phyloP scores from a whole-genome alignment of 2,113 vertebrate species.

The Balaeniceps rex region DNA sequence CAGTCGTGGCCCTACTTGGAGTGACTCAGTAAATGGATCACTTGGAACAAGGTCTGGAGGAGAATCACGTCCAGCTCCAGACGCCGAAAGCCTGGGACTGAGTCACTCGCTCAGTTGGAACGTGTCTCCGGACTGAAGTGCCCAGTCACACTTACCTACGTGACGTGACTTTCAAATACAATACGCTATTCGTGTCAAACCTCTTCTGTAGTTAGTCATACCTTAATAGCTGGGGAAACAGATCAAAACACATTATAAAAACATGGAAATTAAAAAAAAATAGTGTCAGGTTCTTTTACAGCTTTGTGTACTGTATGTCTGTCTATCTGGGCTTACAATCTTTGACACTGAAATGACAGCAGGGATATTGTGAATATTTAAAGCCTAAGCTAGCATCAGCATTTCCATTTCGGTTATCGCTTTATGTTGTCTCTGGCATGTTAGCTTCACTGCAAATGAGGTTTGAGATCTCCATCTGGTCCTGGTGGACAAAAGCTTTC shows the following conservation, averaged over 20 bases:
- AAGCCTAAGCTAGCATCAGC: not conserved
- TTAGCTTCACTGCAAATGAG: not conserved
- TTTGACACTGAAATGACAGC: not conserved
- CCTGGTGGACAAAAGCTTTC: constrained; percentile 9
- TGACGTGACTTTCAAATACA: not conserved
- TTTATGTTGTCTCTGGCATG: not conserved
- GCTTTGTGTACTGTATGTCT: not conserved
- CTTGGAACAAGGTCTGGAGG: not conserved
- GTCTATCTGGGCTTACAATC: not conserved
- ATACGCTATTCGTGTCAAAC: not conserved
- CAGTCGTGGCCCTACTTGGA: not conserved
- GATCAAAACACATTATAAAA: not conserved
- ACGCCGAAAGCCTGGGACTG: not conserved
- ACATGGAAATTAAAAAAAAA: not conserved
- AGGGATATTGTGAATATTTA: not conserved
- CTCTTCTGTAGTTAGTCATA: not conserved
- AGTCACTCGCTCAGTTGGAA: not conserved
- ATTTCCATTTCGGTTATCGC: not conserved
- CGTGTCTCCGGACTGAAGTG: not conserved
- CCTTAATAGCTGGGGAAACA: not conserved
- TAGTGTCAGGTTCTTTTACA: not conserved
- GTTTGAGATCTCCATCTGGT: constrained; percentile 11
- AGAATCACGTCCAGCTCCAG: not conserved
- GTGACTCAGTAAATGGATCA: not conserved
- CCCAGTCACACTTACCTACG: not conserved